Evolutionary conservation across 35 echinoderm and acorn worm genomes (phyloP), one percentile per base, ranked within the genome.

Genomic region (Stichopus chloronotus): DNA sequence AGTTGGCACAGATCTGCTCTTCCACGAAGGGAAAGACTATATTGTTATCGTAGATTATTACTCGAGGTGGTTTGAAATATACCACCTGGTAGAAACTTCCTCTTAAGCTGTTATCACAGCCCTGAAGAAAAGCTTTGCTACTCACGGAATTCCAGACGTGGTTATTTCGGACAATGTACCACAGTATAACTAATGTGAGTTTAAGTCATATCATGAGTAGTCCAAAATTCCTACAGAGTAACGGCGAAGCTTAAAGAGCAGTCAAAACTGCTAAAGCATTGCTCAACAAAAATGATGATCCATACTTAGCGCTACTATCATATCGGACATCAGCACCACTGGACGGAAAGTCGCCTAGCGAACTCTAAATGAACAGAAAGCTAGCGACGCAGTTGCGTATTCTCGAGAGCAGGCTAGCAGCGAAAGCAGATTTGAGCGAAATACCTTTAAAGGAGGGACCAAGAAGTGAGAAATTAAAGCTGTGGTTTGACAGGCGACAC

Each of bases 81-180:
- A 86, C 11, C 12, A 22, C 6, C 30, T 80, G 13, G 83, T 16
- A 7, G 54, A 86, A 16, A 58, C 57, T 2, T 8, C 87, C 4
- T 90, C 87, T 4, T 2, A 9, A 5, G 87, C 82, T 24, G 87
- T 71, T 14, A 21, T 90, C 19, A 90, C 30, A 90, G 5, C 4
- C 2, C n/a, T 84, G 57, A 92, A 92, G 68, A 72, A 83, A 84
- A 83, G 59, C n/a, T 92, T 92, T 24, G 20, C 78, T n/a, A 25
- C 53, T 83, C 91, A 92, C 24, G 79, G 91, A 1, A 85, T 92
- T 63, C 91, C 79, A 63, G 79, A 92, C 22, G n/a, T 85, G 22
- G 16, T 84, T 14, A 19, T 92, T 25, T 92, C 17, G n/a, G 91
- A 92, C 58, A 92, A 92, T 84, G 91, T 78, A 52, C 91, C 91